Conservation (phyloP, 2,888 invertebrate species). For the Drosophila lacicola region DNA sequence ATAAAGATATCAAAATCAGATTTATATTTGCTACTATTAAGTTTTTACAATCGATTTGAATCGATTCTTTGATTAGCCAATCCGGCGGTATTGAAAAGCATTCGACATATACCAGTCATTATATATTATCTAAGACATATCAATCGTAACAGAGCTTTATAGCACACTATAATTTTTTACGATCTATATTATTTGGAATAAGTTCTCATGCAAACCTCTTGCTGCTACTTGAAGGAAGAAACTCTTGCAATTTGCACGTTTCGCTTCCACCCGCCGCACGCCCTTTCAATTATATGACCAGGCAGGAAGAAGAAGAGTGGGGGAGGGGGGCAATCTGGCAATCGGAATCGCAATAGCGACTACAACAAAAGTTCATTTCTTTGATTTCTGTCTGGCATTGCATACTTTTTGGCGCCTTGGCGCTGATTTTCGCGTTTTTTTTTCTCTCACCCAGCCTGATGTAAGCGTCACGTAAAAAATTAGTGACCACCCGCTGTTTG, state of each 20-base stretch:
- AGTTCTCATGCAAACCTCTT: constrained; percentile 14
- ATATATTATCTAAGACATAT: no score
- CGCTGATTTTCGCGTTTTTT: constrained; percentile 63
- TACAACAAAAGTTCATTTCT: constrained; percentile 46
- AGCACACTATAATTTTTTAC: neutral
- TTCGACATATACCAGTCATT: no score
- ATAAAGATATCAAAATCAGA: no score
- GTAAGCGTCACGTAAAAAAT: constrained; percentile 75
- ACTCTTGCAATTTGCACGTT: constrained; percentile 64
- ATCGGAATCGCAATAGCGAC: constrained; percentile 35
- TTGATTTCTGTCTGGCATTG: constrained; percentile 67
- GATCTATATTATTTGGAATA: neutral
- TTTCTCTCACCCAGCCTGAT: constrained; percentile 31
- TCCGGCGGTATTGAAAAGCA: no score
- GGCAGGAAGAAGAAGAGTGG: constrained; percentile 3
- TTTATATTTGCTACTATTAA: no score
- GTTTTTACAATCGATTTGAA: no score
- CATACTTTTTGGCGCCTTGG: constrained; percentile 73
- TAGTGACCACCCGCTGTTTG: constrained; percentile 75
- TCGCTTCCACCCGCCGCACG: constrained; percentile 43
- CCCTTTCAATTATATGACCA: constrained; percentile 62
- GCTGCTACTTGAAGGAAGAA: constrained; percentile 21
- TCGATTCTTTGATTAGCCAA: no score
- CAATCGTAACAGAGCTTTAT: neutral
- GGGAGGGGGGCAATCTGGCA: constrained; percentile 36